Conservation (phyloP, 2,888 invertebrate species). For the Agrochola lychnidis region DNA sequence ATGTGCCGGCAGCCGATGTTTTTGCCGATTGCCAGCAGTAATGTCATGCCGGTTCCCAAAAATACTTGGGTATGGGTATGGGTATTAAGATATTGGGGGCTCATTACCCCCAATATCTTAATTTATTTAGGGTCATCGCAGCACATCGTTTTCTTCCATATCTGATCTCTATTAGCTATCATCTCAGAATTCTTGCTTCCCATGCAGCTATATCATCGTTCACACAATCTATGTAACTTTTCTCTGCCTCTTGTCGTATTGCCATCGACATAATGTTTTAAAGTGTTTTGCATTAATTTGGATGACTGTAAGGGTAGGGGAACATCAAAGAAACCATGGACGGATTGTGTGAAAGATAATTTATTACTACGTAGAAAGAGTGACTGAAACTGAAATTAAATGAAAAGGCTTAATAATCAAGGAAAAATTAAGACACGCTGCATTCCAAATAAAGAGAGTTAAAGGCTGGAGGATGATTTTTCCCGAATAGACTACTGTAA, state of each 20-base stretch:
- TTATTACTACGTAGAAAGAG: not conserved
- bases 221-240: not conserved
- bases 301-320: not conserved
- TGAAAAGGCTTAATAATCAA: not conserved
- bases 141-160: not conserved
- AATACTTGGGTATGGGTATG: too few relatives aligned
- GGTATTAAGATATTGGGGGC: too few relatives aligned
- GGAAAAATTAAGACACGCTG: not conserved
- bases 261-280: not conserved
- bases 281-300: not conserved
- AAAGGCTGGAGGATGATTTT: not conserved
- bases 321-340: not conserved
- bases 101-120: not conserved
- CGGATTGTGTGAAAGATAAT: not conserved
- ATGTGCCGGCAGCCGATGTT: too few relatives aligned
- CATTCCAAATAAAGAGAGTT: too few relatives aligned
- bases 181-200: not conserved
- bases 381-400: not conserved
- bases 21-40: too few relatives aligned
- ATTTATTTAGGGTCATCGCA: not conserved
- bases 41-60: too few relatives aligned
- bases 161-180: not conserved
- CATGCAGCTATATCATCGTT: not conserved
- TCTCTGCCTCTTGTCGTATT: not conserved
- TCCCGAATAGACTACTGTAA: slow-evolving; percentile 1